These are phyloP conservation scores for Pterois miles DNA, from an alignment of 2,797 vertebrate species.

Conservation along the genomic window DNA sequence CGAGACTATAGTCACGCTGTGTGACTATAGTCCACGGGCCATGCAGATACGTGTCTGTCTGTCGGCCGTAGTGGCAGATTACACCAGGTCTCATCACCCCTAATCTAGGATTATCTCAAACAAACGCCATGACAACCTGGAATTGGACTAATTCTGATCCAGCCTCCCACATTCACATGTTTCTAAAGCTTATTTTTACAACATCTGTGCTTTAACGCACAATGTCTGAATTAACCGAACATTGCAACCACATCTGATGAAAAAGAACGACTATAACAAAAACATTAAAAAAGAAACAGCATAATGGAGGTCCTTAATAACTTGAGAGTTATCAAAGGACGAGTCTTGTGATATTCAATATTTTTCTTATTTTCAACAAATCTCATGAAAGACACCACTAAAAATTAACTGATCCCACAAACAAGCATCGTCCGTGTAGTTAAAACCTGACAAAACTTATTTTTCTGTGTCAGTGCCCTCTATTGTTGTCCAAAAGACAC, in stretches of 20 bases:
- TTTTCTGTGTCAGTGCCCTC: background rate
- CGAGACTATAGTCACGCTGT: background rate
- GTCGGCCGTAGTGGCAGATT: slow-evolving; percentile 17
- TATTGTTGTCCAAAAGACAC: background rate
- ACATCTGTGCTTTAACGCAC: slow-evolving; percentile 23
- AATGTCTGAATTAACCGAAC: background rate
- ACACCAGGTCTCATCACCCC: slow-evolving; percentile 36
- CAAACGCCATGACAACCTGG: slow-evolving; percentile 40
- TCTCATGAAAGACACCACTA: background rate
- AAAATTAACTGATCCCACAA: background rate
- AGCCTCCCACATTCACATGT: slow-evolving; percentile 1
- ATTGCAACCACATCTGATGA: background rate
- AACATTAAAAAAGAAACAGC: background rate
- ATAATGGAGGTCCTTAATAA: background rate
- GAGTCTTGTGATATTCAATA: too few relatives aligned
- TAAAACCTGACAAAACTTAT: background rate
- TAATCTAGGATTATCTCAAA: slow-evolving; percentile 62
- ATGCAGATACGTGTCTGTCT: background rate
- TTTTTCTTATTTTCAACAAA: background rate
- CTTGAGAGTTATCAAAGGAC: background rate
- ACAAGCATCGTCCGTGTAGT: background rate
- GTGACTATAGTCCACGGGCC: background rate
- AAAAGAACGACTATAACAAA: background rate
- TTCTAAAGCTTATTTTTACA: slow-evolving; percentile 18
- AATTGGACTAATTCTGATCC: slow-evolving; percentile 28